Evolutionary conservation across 1,140 invertebrate genomes (phyloP).

Genomic region (Propsilocerus akamusi): DNA sequence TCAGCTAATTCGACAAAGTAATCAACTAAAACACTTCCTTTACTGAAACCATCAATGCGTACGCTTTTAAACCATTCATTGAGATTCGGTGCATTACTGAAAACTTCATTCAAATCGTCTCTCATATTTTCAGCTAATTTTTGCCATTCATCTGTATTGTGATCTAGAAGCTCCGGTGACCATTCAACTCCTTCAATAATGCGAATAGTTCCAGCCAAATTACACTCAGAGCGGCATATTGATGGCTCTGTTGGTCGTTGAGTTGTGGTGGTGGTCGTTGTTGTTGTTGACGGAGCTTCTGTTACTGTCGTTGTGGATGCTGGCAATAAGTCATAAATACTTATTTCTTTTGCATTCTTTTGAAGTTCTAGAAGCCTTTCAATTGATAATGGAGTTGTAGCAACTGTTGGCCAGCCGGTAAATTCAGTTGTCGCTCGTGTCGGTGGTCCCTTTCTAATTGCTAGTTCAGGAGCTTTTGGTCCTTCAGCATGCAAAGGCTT

Average conservation of each 20-base stretch:
- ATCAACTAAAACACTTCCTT: constrained; percentile 73
- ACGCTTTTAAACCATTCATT: constrained; percentile 70
- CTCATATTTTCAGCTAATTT: constrained; percentile 59
- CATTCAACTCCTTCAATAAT: constrained; percentile 62
- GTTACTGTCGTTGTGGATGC: constrained; percentile 27
- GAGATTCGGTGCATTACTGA: constrained; percentile 48
- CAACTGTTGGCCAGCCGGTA: constrained; percentile 70
- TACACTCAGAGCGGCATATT: constrained; percentile 55
- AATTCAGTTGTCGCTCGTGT: constrained; percentile 69
- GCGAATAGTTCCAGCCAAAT: constrained; percentile 65
- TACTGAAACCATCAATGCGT: constrained; percentile 69
- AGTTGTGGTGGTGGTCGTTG: constrained; percentile 55
- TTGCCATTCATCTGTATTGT: constrained; percentile 73
- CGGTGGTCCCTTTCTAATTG: constrained; percentile 65
- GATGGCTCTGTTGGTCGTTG: constrained; percentile 60
- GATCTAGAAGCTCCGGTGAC: constrained; percentile 67
- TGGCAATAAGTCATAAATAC: constrained; percentile 18
- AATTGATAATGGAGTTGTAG: constrained; percentile 65
- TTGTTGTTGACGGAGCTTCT: constrained; percentile 50
- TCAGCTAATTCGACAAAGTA: constrained; percentile 69
- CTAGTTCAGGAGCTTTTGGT: constrained; percentile 31
- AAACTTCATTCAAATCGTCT: constrained; percentile 62
- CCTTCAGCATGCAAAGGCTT: constrained; percentile 18
- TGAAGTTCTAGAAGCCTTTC: constrained; percentile 60
- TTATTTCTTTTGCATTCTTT: constrained; percentile 34